Evolutionary conservation across 2,113 vertebrate genomes (phyloP).

Genomic region (Malurus alboscapulatus): DNA sequence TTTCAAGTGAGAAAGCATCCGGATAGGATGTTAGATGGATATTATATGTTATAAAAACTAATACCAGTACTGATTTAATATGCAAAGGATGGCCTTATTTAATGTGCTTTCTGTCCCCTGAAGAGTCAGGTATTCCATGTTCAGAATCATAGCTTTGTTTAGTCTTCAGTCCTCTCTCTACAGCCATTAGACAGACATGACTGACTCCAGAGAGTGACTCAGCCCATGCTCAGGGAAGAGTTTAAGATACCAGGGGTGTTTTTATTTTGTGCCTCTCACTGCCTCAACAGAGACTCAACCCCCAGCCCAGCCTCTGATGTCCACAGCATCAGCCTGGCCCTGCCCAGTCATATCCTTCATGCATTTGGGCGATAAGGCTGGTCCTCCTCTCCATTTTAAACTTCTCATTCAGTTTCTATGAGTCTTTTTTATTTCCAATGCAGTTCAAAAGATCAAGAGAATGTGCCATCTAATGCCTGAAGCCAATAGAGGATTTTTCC

Average conservation of each 20-base stretch:
- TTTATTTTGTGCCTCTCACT: background rate
- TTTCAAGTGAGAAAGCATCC: background rate
- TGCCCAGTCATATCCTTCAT: background rate
- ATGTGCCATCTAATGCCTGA: background rate
- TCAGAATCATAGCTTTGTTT: background rate
- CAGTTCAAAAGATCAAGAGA: background rate
- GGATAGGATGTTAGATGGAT: background rate
- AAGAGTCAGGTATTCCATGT: background rate
- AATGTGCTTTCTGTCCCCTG: background rate
- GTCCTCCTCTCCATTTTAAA: background rate
- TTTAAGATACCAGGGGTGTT: background rate
- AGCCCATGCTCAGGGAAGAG: background rate
- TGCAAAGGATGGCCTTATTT: background rate
- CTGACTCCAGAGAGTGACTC: background rate
- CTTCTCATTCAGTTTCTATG: background rate
- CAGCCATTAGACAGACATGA: background rate
- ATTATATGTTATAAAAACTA: background rate
- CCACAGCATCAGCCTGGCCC: background rate
- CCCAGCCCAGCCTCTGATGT: background rate
- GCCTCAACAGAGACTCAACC: background rate
- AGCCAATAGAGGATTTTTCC: background rate
- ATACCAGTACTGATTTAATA: background rate
- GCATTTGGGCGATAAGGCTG: background rate
- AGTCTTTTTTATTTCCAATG: background rate
- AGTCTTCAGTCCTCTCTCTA: background rate